Evolutionary conservation across 2,888 invertebrate genomes (phyloP), one percentile per base, ranked within the genome.

Genomic region (Melikaiella ostensackeni): DNA sequence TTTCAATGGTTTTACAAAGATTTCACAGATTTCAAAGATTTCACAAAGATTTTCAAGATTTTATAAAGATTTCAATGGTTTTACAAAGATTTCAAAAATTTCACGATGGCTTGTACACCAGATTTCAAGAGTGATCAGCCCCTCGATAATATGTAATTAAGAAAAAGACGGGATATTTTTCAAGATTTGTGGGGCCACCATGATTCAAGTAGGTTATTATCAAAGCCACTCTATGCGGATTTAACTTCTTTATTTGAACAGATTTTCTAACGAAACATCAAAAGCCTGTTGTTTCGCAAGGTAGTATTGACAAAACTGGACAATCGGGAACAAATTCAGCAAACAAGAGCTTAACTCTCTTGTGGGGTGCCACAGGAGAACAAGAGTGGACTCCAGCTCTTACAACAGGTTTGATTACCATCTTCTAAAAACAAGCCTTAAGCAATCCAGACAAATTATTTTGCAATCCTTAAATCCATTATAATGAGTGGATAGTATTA

Each of bases 351-450:
- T 93, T 96, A 74, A 96, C 96, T 0, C 92, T 96, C 46, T 92
- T 97, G 66, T 98, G 98, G 98, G 98, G 98, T 33, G 97, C 97
- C 5, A 98, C 98, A 0, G 98, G 98, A 55, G 98, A 98, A 91
- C 98, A 98, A 91, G 98, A 98, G 91, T 98, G 98, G 98, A 98
- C 98, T 2, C 98, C 98, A 0, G 98, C 97, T 38, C 93, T 98
- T 79, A 98, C 98, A 4, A 98, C 98, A 92, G 98, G 98, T 97
- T 92, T 86, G 89, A 79, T 77, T 59, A 16, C 38, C n/a, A 63
- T 63, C 57, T 35, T 35, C 35, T 38, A 21, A n/a, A 21, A 38
- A 63, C 30, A 33, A 13, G 27, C 46, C 3, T 46, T 30, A 5
- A 59, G 13, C 24, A 13, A 55, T 59, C 21, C 21, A 55, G 19